Conservation (phyloP, 2,888 invertebrate species). For the Eupithecia dodoneata region DNA sequence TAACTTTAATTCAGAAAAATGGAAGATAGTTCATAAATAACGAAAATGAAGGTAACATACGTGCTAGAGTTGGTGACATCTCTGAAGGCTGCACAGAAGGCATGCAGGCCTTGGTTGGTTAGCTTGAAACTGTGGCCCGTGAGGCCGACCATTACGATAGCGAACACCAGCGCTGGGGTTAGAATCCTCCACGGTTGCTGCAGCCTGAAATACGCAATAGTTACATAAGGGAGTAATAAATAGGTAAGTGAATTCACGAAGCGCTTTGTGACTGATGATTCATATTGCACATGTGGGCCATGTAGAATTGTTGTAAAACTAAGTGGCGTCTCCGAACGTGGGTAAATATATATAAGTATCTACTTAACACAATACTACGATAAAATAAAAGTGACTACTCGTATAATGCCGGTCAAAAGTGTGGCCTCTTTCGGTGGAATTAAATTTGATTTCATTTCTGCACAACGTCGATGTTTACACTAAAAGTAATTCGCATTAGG, state of each 20-base stretch:
- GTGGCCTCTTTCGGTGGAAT: not conserved
- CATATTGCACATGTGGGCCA: not conserved
- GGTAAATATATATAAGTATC: too few relatives aligned
- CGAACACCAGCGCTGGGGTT: constrained; percentile 70
- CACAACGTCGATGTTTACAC: not conserved
- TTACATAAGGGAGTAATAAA: not conserved
- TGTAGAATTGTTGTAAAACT: not conserved
- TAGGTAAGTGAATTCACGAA: not conserved
- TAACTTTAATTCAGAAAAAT: too few relatives aligned
- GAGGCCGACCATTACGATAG: constrained; percentile 71
- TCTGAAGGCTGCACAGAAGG: constrained; percentile 70
- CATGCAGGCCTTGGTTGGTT: constrained; percentile 71
- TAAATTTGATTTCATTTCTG: not conserved
- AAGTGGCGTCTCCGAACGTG: not conserved
- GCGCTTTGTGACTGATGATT: not conserved
- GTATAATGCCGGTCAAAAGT: too few relatives aligned
- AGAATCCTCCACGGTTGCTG: constrained; percentile 75
- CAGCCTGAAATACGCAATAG: constrained; percentile 56
- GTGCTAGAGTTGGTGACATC: constrained; percentile 70
- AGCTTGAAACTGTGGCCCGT: constrained; percentile 71
- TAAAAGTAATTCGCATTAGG: not conserved
- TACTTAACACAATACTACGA: too few relatives aligned
- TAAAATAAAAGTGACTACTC: too few relatives aligned
- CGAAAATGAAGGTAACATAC: constrained; percentile 53
- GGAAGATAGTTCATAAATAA: not conserved